Evolutionary conservation across 2,888 invertebrate genomes (phyloP).

Genomic region (Helleia helle): DNA sequence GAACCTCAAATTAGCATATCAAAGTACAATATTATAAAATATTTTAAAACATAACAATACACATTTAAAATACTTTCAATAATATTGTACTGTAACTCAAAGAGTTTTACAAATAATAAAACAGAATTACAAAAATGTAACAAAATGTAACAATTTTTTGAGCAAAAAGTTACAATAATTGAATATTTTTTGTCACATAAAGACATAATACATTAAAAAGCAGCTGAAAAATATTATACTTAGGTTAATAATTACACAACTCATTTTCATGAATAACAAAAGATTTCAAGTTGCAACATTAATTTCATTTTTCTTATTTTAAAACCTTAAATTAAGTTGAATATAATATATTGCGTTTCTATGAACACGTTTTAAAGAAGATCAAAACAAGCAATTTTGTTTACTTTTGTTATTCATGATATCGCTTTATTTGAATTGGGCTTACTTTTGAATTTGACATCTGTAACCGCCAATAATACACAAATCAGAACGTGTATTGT

Average conservation of each 20-base stretch:
- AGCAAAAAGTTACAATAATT: conserved; percentile 61
- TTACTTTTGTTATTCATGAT: neutral
- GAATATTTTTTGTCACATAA: conserved; percentile 40
- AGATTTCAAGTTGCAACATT: too few species aligned
- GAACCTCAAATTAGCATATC: neutral
- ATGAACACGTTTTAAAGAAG: neutral
- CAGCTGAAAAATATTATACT: neutral
- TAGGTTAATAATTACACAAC: neutral
- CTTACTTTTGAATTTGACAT: neutral
- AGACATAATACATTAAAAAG: conserved; percentile 1
- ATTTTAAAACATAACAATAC: conserved; percentile 13
- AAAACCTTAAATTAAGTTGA: too few species aligned
- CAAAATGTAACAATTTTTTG: conserved; percentile 36
- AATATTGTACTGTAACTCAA: neutral
- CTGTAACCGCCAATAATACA: too few species aligned
- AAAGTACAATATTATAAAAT: neutral
- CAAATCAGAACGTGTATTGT: neutral
- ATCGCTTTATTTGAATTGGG: neutral
- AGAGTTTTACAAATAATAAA: conserved; percentile 1
- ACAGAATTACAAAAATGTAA: conserved; percentile 14
- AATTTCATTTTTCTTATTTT: too few species aligned
- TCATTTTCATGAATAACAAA: neutral
- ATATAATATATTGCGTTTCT: too few species aligned
- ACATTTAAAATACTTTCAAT: conserved; percentile 4
- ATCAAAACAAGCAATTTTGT: neutral